Evolutionary conservation across 1,140 invertebrate species (phyloP).

Genomic region (Atta colombica): DNA sequence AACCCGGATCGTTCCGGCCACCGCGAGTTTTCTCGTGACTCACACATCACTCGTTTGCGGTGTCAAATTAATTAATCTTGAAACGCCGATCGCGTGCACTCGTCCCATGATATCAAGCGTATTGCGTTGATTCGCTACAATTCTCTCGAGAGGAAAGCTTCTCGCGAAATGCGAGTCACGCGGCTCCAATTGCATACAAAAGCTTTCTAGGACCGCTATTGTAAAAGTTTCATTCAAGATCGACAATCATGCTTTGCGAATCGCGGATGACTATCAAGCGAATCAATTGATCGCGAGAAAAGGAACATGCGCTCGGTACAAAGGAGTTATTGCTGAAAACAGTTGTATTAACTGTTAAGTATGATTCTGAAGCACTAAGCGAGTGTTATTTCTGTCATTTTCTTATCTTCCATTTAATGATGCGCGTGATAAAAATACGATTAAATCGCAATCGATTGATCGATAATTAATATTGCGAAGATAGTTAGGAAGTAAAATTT

Average conservation of each 20-base stretch:
- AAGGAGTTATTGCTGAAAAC: neutral
- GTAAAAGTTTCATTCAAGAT: neutral
- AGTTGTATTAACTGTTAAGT: neutral
- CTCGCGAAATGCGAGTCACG: constrained; percentile 18
- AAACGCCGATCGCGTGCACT: constrained; percentile 17
- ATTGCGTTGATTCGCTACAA: constrained; percentile 9
- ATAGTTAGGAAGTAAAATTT: neutral
- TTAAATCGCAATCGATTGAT: neutral
- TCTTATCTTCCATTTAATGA: constrained; percentile 18
- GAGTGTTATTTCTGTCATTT: neutral
- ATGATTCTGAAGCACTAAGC: neutral
- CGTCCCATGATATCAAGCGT: neutral
- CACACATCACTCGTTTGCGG: constrained; percentile 2
- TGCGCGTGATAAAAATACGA: neutral
- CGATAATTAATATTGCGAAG: neutral
- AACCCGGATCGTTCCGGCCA: constrained; percentile 32
- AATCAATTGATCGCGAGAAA: neutral
- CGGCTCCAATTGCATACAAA: neutral
- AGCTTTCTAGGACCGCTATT: neutral
- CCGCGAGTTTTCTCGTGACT: neutral
- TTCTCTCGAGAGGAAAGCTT: neutral
- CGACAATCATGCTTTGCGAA: neutral
- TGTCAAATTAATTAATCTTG: constrained; percentile 59
- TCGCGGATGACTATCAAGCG: neutral
- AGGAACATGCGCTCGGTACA: neutral